Percentiles rank a stretch among this genome's conserved stretches.
Evolutionary conservation across 2,888 invertebrate genomes (phyloP).

Genomic region (Lottia gigantea): DNA sequence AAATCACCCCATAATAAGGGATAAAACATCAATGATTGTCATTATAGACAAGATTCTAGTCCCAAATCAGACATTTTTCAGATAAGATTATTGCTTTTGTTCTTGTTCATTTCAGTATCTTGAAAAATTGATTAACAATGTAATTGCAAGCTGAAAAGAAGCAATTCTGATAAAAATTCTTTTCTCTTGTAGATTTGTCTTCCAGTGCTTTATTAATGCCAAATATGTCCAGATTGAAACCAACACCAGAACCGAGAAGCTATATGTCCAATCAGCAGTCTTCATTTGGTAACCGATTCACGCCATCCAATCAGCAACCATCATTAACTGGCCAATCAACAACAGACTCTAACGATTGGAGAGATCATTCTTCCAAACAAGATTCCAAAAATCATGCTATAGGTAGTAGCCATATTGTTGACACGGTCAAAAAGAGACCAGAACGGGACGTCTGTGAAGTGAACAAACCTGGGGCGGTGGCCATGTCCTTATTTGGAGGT

Average conservation of each 20-base stretch:
- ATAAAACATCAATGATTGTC: too few relatives aligned
- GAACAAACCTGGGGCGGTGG: background rate
- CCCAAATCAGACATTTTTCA: too few relatives aligned
- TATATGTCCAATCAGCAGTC: conserved; percentile 3
- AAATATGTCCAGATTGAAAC: conserved; percentile 9
- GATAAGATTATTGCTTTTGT: too few relatives aligned
- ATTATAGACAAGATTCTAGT: too few relatives aligned
- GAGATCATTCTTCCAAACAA: conserved; percentile 14
- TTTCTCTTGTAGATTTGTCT: conserved; percentile 22
- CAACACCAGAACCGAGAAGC: background rate
- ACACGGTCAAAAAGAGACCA: conserved; percentile 36
- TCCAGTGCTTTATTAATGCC: conserved; percentile 18
- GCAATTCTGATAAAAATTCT: too few relatives aligned
- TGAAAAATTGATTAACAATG: too few relatives aligned
- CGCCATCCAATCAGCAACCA: background rate
- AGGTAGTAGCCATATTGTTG: conserved; percentile 17
- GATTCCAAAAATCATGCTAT: conserved; percentile 19
- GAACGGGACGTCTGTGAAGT: background rate
- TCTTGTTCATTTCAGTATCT: too few relatives aligned
- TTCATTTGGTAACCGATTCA: background rate
- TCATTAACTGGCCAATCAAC: conserved; percentile 7
- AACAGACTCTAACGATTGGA: conserved; percentile 13
- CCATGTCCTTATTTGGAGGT: conserved; percentile 20
- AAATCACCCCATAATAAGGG: too few relatives aligned
- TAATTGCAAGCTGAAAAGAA: too few relatives aligned